Base-by-base conservation (phyloP, 2,888 invertebrate genomes). In the Tethea ocularis region DNA sequence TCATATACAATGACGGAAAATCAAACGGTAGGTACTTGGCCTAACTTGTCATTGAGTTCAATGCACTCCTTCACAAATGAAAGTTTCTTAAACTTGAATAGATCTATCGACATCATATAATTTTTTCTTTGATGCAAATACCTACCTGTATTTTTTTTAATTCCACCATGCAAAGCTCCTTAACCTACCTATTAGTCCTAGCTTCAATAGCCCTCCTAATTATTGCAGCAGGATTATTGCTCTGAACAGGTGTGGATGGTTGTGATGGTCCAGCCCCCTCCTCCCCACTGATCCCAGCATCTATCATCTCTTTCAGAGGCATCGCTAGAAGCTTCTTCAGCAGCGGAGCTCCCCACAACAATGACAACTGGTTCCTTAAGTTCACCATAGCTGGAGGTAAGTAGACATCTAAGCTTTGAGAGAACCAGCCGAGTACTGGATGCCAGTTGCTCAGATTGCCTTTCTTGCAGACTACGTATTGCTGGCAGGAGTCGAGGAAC, bases 361-460 rank as follows among this genome's bases (percentile, higher is more conserved):
- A 88, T 13, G 95, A 95, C 41, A 98, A 83, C 81, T 97, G 97
- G 7, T 85, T 86, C 55, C 95, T 93, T 0, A 97, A 94, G 70
- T 94, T 94, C 0, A 94, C 94, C 89, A 97, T 95, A 0, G 96
- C 94, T 33, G 96, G 96, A 58, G 97, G 96, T 0, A 97, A 91
- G 60, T 95, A 95, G 0, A 91, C 86, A 76, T 96, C 96, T 56
- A 95, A 94, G 2, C 95, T 94, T 66, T 97, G 96, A 0, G 96
- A 95, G 83, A 99, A 98, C 98, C 99, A 99, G 46, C 99, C 99
- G 13, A 99, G 94, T 24, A 99, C 96, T 5, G 99, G 99, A 88
- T 99, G 99, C 99, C 99, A 99, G 87, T 99, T 98, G 56, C 98
- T 98, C 56, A 98, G 94, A 79, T 98, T 97, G 1, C 98, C 97